Evolutionary conservation across 2,797 vertebrate species (phyloP).

Genomic region (Enteromius treurensis): DNA sequence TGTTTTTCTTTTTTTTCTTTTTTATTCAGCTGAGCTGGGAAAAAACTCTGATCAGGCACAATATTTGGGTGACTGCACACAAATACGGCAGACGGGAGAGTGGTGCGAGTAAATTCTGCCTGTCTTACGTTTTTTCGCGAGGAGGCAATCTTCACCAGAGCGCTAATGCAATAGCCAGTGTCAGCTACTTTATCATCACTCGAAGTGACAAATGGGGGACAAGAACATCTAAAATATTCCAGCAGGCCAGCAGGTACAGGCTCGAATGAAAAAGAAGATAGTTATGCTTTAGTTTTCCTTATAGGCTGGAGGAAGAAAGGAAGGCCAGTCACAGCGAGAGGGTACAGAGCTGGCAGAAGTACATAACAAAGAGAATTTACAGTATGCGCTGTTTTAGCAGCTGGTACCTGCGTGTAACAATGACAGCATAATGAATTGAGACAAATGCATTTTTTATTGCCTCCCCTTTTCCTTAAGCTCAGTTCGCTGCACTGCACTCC

Average conservation of each 20-base stretch:
- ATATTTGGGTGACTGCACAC: slow-evolving; percentile 61
- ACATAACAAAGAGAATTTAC: slow-evolving; percentile 52
- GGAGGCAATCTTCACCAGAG: slow-evolving; percentile 70
- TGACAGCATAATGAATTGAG: slow-evolving; percentile 71
- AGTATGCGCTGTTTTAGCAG: slow-evolving; percentile 50
- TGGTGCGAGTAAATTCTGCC: slow-evolving; percentile 67
- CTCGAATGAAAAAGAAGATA: slow-evolving; percentile 34
- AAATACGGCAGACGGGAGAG: slow-evolving; percentile 56
- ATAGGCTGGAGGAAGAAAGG: slow-evolving; percentile 36
- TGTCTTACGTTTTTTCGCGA: slow-evolving; percentile 54
- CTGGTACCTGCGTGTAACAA: slow-evolving; percentile 65
- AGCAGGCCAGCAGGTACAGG: slow-evolving; percentile 49
- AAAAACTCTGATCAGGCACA: slow-evolving; percentile 53
- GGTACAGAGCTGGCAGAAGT: slow-evolving; percentile 29
- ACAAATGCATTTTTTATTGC: slow-evolving; percentile 78
- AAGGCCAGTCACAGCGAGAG: slow-evolving; percentile 47
- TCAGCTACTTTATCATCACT: slow-evolving; percentile 78
- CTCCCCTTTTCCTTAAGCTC: slow-evolving; percentile 56
- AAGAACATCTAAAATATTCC: slow-evolving; percentile 75
- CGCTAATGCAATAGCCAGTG: slow-evolving; percentile 71
- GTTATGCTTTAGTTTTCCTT: slow-evolving; percentile 37
- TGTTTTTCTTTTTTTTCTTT: slow-evolving; percentile 17
- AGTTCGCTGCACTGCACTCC: slow-evolving; percentile 32
- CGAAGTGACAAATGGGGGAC: slow-evolving; percentile 78
- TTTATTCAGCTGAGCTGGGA: slow-evolving; percentile 51